A percentile compares a stretch with the other conserved stretches of the same genome.
Evolutionary conservation across 1,140 invertebrate species (phyloP).

Genomic region (Protaetia brevitarsis): DNA sequence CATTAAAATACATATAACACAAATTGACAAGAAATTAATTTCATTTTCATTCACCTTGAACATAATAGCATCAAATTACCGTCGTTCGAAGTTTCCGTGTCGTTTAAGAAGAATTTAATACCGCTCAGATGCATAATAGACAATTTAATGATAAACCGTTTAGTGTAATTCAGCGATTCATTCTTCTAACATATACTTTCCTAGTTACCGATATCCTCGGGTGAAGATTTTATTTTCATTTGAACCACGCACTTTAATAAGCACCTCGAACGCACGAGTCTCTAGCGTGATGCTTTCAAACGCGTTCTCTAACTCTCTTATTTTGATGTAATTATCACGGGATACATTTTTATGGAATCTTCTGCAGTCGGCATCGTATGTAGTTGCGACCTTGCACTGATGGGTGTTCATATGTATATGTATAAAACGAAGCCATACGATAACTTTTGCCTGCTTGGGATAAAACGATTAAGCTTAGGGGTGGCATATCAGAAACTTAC

Average conservation of each 20-base stretch:
- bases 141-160: constrained; percentile 13
- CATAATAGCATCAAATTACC: background rate
- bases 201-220: constrained; percentile 1
- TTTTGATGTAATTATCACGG: background rate
- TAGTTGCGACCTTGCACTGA: background rate
- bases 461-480: no score
- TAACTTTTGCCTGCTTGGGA: no score
- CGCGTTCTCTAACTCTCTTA: background rate
- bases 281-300: background rate
- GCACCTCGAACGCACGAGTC: background rate
- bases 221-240: background rate
- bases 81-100: background rate
- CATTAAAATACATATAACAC: no score
- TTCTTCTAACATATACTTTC: background rate
- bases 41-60: no score
- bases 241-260: background rate
- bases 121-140: background rate
- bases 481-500: background rate
- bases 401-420: background rate
- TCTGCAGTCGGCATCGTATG: background rate
- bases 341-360: background rate
- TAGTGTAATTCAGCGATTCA: background rate
- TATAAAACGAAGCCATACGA: background rate
- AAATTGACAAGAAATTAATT: no score
- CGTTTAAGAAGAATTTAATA: background rate